Conservation (phyloP, 2,113 vertebrate genomes). For the Numenius arquata region DNA sequence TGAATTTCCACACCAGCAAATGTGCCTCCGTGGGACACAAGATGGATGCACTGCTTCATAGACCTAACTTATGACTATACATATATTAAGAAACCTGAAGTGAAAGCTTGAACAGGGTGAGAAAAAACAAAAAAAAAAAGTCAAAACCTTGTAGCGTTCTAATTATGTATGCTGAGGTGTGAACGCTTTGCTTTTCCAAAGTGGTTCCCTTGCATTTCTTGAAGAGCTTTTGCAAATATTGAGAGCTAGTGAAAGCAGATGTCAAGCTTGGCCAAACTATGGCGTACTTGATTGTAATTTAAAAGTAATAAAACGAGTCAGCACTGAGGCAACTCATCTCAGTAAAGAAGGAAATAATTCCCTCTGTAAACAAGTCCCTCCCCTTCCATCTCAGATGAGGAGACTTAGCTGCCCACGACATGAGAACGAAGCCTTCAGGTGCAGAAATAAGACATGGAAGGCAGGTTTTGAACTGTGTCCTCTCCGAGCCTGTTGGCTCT, state of each 20-base stretch:
- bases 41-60: background rate
- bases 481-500: background rate
- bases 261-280: background rate
- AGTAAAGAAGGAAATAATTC: background rate
- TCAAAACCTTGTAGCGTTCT: background rate
- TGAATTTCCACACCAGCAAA: background rate
- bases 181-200: background rate
- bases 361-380: background rate
- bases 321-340: background rate
- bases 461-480: background rate
- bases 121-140: background rate
- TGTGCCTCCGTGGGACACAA: background rate
- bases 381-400: background rate
- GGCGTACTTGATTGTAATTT: background rate
- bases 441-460: background rate
- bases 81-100: background rate
- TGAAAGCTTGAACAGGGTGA: background rate
- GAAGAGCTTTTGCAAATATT: background rate
- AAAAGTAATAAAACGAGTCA: conserved; percentile 32
- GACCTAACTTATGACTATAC: background rate
- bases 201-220: background rate
- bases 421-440: background rate
- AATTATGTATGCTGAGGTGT: background rate
- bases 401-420: background rate
- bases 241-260: conserved; percentile 17